Evolutionary conservation across 64 coral and sea anemone species (phyloP).

Genomic region (Orbicella faveolata): DNA sequence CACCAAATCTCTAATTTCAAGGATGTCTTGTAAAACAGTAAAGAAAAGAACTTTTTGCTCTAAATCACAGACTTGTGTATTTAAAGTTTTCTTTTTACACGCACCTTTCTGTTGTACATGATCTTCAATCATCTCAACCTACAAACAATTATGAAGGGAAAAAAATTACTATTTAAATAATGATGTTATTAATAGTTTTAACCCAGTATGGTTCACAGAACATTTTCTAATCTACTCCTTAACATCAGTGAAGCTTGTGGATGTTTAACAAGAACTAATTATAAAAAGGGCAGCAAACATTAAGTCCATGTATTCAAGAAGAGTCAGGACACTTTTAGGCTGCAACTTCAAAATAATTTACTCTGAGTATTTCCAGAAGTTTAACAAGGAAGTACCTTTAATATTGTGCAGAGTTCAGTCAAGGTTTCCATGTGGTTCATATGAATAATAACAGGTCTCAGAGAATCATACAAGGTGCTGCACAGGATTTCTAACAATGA

Average conservation of each 20-base stretch:
- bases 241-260: too few relatives aligned
- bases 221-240: background rate
- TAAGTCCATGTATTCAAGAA: too few relatives aligned
- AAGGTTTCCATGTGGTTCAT: slow-evolving; percentile 99
- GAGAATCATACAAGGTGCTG: slow-evolving; percentile 84
- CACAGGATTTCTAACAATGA: slow-evolving; percentile 88
- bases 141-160: background rate
- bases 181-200: too few relatives aligned
- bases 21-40: background rate
- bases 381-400: slow-evolving; percentile 66
- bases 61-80: background rate
- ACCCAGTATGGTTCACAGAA: background rate
- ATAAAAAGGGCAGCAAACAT: background rate
- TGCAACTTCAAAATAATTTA: background rate
- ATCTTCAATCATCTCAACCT: slow-evolving; percentile 99
- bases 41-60: background rate
- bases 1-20: background rate
- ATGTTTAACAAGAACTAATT: too few relatives aligned
- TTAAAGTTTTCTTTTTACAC: background rate
- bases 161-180: background rate
- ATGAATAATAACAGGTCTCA: slow-evolving; percentile 94
- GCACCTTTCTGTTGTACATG: slow-evolving; percentile 96
- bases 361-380: too few relatives aligned
- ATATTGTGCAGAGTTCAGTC: slow-evolving; percentile 95
- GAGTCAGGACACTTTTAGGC: too few relatives aligned